These are phyloP conservation scores for Meandrusa payeni DNA, from an alignment of 2,888 invertebrate genomes.

Conservation along the genomic window DNA sequence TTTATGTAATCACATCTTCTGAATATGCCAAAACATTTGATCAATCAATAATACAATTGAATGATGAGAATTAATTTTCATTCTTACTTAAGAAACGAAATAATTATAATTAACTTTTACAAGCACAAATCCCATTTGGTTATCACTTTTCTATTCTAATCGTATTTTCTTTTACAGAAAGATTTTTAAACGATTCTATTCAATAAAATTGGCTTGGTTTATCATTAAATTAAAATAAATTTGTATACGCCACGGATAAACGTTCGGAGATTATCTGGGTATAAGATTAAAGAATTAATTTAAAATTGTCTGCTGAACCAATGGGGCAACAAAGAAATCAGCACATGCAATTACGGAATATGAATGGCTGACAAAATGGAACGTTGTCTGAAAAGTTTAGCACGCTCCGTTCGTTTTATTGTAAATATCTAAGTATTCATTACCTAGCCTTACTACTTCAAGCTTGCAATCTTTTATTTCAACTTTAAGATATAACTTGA, in stretches of 20 bases:
- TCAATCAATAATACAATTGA: no score
- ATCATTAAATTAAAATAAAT: not conserved
- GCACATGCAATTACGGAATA: conserved; percentile 60
- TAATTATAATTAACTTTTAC: no score
- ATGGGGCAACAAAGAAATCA: conserved; percentile 51
- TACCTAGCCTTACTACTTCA: conserved; percentile 34
- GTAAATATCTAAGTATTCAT: conserved; percentile 39
- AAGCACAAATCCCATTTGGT: no score
- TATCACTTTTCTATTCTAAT: no score
- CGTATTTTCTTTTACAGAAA: no score
- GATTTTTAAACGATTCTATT: no score
- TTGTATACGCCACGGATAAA: not conserved
- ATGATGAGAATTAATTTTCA: no score
- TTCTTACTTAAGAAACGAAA: no score
- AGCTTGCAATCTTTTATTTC: conserved; percentile 23
- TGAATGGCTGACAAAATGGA: conserved; percentile 49
- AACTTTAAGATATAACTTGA: conserved; percentile 11
- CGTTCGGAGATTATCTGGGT: not conserved
- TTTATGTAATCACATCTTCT: no score
- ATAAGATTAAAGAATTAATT: conserved; percentile 44
- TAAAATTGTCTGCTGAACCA: conserved; percentile 56
- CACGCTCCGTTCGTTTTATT: conserved; percentile 37
- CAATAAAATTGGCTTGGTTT: no score
- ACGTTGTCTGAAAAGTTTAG: conserved; percentile 63
- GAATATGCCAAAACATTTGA: no score